Base-by-base conservation (phyloP, 1,140 invertebrate genomes). In the Eueides isabella region DNA sequence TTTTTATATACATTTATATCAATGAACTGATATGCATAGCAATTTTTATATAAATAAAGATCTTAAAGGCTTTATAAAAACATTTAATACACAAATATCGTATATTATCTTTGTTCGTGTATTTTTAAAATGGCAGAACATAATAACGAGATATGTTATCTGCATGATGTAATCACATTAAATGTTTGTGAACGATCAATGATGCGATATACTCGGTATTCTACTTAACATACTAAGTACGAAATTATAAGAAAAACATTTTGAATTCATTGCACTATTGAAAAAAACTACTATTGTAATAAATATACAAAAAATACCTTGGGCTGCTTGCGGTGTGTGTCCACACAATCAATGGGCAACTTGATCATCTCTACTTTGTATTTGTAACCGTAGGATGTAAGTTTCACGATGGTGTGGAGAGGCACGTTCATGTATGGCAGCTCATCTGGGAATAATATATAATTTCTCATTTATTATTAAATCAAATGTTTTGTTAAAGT, bases 371-470 rank as follows among this genome's bases (percentile, higher is more conserved):
- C 97, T 74, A 97, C 94, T 77, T 96, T 95, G 93, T 97, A 98
- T 73, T 96, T 96, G 93, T 97, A 97, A 0, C 97, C 97, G 72
- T 96, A 95, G 26, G 97, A 96, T 4, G 96, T 97, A 33, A 98
- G 91, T 81, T 97, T 97, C 67, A 99, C 97, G 31, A 99, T 96
- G 1, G 98, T 98, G 87, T 99, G 98, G 3, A 99, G 92, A 2
- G 98, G 98, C 0, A 98, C 97, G 82, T 97, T 97, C 92, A 98
- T 95, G 89, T 98, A 98, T 0, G 98, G 97, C 23, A 99, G 92
- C 85, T 98, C 97, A 69, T 97, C 96, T 94, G 85, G n/a, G 79
- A 82, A 44, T 41, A 69, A 76, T 61, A 19, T 55, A 5, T 23
- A 23, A 55, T 3, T 19, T 19, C 1, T 26, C 2, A 55, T 23